Evolutionary conservation across 1,140 invertebrate species (phyloP), one percentile per base, ranked within the genome.

Genomic region (Brachionus manjavacas): DNA sequence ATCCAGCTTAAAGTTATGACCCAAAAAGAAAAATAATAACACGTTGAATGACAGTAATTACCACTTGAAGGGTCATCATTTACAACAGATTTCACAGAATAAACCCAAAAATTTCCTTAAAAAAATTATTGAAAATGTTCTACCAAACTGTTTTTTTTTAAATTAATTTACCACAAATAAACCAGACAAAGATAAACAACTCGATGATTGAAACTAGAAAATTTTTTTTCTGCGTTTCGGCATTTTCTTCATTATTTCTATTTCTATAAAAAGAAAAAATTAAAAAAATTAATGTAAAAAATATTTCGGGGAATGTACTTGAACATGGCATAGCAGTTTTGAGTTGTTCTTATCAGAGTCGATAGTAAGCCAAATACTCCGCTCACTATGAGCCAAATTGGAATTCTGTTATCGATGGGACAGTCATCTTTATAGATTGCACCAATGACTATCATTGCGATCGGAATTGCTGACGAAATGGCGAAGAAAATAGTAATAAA

Each of bases 151-250:
- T 7, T 7, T 35, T 35, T 35, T 28, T 35, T 35, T n/a, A n/a
- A n/a, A n/a, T n/a, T n/a, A n/a, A n/a, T n/a, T 81, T 81, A 81
- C 79, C 79, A 31, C 79, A 81, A 35, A 81, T 35, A 68, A 81
- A 81, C 79, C 79, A 81, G 0, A 43, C 49, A n/a, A 81, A 81
- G 16, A 81, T 64, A 81, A 81, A 81, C 41, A 81, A 64, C 35
- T 81, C 79, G 7, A 81, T 25, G 4, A 68, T 39, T 28, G 79
- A 60, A 81, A 55, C 28, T 35, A 68, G n/a, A 23, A 31, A 81
- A 23, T 43, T 46, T 43, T 64, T 81, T 81, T 81, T 81, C 20
- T 31, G 8, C n/a, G 16, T 12, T 41, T 81, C 8, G 6, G 3
- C 11, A 23, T 81, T 14, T 23, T 41, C 20, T 41, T 81, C 52